Percentiles rank a stretch among this genome's conserved stretches.
Conservation (phyloP, 2,888 invertebrate species). For the Microchrysa polita region DNA sequence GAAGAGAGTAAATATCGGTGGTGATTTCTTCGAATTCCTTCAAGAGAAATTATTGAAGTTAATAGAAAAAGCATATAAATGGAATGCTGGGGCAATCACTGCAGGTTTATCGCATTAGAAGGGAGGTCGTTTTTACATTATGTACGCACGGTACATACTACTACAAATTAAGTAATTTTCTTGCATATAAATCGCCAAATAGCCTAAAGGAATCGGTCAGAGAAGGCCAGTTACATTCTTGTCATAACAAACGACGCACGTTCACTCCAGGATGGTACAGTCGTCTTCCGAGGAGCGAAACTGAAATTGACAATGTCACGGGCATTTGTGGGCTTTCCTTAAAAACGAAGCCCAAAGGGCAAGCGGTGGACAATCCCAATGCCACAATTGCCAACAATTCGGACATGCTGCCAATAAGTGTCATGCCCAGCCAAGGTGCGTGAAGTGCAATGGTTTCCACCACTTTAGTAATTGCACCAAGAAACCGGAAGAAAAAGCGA, state of each 20-base stretch:
- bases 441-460: slow-evolving; percentile 8
- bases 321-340: background rate
- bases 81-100: no score
- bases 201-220: no score
- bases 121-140: no score
- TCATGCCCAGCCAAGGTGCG: background rate
- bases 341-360: slow-evolving; percentile 2
- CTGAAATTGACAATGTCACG: background rate
- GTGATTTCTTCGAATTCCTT: slow-evolving; percentile 51
- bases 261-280: no score
- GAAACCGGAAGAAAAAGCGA: slow-evolving; percentile 1
- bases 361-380: no score
- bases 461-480: background rate
- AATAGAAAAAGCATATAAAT: no score
- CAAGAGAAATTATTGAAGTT: slow-evolving; percentile 6
- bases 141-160: no score
- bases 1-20: slow-evolving; percentile 48
- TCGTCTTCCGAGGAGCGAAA: background rate
- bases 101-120: no score
- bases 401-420: slow-evolving; percentile 2
- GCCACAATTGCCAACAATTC: slow-evolving; percentile 27
- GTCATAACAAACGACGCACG: no score
- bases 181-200: no score
- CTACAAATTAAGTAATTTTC: no score
- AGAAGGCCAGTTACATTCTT: no score